A percentile compares a stretch with the other conserved stretches of the same genome.
phyloP scores from a whole-genome alignment of 2,888 invertebrate genomes.

The Euproctis similis region DNA sequence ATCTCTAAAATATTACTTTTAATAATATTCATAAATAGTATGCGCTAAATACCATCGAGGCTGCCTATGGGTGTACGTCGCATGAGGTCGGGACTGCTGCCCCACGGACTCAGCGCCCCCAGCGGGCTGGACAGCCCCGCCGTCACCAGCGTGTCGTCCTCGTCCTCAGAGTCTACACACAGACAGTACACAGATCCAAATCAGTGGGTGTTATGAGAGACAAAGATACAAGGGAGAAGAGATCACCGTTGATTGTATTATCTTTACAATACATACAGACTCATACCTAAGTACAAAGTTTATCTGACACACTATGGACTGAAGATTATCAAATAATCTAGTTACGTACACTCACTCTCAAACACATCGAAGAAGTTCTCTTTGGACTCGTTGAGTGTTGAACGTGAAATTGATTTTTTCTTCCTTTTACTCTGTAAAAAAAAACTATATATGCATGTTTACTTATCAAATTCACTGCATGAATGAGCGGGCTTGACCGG shows the following conservation, averaged over 20 bases:
- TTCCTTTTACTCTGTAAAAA: constrained; percentile 57
- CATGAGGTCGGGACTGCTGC: constrained; percentile 58
- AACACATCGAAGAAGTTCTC: constrained; percentile 66
- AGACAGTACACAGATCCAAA: too few relatives aligned
- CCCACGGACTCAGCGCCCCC: constrained; percentile 66
- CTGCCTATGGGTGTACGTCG: constrained; percentile 50
- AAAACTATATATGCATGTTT: too few relatives aligned
- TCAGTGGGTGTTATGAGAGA: too few relatives aligned
- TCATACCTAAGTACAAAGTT: too few relatives aligned
- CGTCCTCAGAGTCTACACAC: constrained; percentile 64
- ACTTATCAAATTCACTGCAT: too few relatives aligned
- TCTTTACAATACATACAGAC: too few relatives aligned
- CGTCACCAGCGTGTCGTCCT: constrained; percentile 63
- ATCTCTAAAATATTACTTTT: too few relatives aligned
- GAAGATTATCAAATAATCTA: neutral
- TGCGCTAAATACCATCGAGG: constrained; percentile 29
- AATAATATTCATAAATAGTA: too few relatives aligned
- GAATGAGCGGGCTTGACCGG: too few relatives aligned
- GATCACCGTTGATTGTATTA: too few relatives aligned
- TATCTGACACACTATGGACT: too few relatives aligned
- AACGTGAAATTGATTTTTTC: constrained; percentile 46
- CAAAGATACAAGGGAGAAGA: too few relatives aligned
- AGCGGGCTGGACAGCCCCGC: constrained; percentile 59
- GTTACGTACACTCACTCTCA: constrained; percentile 37
- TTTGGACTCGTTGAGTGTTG: constrained; percentile 55